Evolutionary conservation across 2,113 vertebrate species (phyloP), one percentile per base, ranked within the genome.

Genomic region (Oenanthe melanoleuca): DNA sequence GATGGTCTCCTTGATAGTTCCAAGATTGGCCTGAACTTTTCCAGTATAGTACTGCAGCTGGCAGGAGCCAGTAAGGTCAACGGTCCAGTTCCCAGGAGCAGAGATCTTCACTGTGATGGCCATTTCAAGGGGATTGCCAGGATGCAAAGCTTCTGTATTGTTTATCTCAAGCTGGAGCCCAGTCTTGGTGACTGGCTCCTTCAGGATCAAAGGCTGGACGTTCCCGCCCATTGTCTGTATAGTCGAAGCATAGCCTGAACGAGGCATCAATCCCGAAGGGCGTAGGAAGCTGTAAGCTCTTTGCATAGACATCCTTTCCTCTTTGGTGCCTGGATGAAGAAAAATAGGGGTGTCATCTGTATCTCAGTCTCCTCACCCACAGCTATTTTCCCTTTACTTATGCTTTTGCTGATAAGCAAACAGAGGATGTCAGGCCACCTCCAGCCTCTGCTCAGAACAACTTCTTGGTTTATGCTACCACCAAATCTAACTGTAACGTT

Each of bases 31-130:
- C 78, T 93, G 50, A 7, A 84, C 64, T 57, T 95, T 95, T 69
- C 97, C 97, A 14, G 91, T 98, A 10, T 98, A 98, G 45, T 88
- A 79, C 81, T 98, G 98, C 47, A 98, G 93, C 73, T 97, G 96
- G 47, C 96, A 96, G 67, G 95, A 97, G 45, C 96, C 86, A 0
- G 3, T 23, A 22, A 98, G 50, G 8, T 66, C 37, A 49, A 97
- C 8, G 3, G 92, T 96, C 96, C 96, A 95, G 33, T 8, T 47
- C 10, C 86, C 83, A 22, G 93, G 37, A 38, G 42, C 13, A 37
- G 94, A 77, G 69, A 85, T 95, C 74, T 85, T 88, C 63, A 97
- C 69, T 4, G 45, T 64, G 71, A 98, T 70, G 33, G 64, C 86
- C 57, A 98, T 5, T 63, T 91, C 92, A 22, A 98, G 69, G 11